Conservation (phyloP, 2,888 invertebrate genomes). For the Cabera pusaria region DNA sequence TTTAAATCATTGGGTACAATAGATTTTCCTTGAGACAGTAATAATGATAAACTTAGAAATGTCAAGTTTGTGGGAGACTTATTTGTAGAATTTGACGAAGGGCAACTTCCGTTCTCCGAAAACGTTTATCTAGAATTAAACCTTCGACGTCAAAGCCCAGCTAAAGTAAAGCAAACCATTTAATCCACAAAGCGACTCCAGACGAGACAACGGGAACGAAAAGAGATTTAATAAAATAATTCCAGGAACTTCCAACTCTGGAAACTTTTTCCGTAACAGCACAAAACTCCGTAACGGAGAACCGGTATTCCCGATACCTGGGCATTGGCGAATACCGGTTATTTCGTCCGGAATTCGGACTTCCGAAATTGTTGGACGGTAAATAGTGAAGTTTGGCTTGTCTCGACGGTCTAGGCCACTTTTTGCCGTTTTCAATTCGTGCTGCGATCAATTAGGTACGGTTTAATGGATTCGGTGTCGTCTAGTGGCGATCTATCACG, state of each 20-base stretch:
- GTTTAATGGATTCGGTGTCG: constrained; percentile 77
- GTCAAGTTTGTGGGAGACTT: no score
- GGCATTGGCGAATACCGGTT: constrained; percentile 9
- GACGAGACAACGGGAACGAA: constrained; percentile 27
- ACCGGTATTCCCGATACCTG: constrained; percentile 34
- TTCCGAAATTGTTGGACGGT: constrained; percentile 46
- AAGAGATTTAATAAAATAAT: constrained; percentile 36
- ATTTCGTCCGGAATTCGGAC: constrained; percentile 29
- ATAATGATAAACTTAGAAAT: no score
- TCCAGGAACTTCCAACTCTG: constrained; percentile 24
- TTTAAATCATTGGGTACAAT: no score
- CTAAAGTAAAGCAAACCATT: constrained; percentile 14
- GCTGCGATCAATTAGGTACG: constrained; percentile 75
- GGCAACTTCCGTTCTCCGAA: no score
- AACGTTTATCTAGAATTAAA: constrained; percentile 4
- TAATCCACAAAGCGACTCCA: constrained; percentile 16
- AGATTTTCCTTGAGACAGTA: no score
- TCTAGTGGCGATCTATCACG: constrained; percentile 69
- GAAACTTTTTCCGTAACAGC: constrained; percentile 41
- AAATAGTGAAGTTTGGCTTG: constrained; percentile 39
- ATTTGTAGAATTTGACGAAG: no score
- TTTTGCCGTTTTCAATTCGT: constrained; percentile 75
- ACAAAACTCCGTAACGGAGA: constrained; percentile 35
- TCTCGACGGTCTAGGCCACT: constrained; percentile 36
- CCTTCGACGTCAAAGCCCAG: constrained; percentile 5